Evolutionary conservation across 2,113 vertebrate genomes (phyloP).

Genomic region (Cyprichromis sp.): DNA sequence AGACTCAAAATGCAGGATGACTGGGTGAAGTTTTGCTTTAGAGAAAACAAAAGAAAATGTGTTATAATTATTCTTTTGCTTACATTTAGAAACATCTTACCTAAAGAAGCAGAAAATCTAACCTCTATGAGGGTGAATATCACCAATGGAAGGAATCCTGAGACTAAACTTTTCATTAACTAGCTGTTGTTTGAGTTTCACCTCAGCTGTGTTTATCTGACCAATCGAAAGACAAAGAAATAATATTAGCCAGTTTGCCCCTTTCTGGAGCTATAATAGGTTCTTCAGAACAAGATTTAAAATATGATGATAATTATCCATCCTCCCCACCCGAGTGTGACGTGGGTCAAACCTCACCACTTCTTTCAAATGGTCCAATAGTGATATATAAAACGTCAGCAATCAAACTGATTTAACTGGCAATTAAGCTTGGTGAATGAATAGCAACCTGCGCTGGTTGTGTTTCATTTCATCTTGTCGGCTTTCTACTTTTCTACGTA

Average conservation of each 20-base stretch:
- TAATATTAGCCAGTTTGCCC: accelerated
- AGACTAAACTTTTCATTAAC: not conserved
- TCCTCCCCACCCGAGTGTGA: not conserved
- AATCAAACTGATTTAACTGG: not conserved
- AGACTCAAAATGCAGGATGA: not conserved
- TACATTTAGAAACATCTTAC: not conserved
- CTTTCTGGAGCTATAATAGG: not conserved
- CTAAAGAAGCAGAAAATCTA: not conserved
- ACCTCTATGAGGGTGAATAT: not conserved
- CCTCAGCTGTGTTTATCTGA: not conserved
- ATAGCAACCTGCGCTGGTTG: not conserved
- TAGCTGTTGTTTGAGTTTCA: not conserved
- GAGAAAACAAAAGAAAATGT: not conserved
- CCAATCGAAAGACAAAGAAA: not conserved
- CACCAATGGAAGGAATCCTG: not conserved
- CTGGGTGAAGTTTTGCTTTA: not conserved
- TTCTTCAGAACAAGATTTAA: not conserved
- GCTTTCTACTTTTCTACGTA: not conserved
- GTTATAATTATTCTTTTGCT: not conserved
- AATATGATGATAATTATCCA: not conserved
- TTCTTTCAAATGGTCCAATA: not conserved
- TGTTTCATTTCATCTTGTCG: not conserved
- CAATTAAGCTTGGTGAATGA: not conserved
- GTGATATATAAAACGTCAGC: not conserved
- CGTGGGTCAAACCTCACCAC: accelerated